Evolutionary conservation across 2,888 invertebrate species (phyloP), one percentile per base, ranked within the genome.

Genomic region (Dolichomitus sp.): DNA sequence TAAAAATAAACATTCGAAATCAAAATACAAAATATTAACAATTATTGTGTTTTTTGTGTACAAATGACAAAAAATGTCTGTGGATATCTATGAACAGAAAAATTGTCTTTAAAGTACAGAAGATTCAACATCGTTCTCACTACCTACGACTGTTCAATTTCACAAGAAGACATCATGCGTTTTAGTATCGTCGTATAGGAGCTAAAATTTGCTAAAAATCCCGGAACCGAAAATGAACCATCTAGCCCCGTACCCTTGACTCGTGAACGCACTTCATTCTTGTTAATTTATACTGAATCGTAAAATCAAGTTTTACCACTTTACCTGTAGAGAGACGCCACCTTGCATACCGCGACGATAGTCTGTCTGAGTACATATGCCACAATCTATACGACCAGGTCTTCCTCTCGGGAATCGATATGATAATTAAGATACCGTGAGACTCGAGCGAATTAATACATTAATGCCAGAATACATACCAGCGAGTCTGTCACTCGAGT

Each of bases 281-380:
- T 85, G 84, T 85, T 90, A 89, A 89, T 89, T 89, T 89, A 89
- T 89, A 82, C 86, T 85, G 87, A 89, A 89, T 89, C 89, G 87
- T 89, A 88, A 90, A 90, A 90, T 90, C 91, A 87, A 89, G 91
- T 88, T 89, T 90, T 89, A 89, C 89, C 87, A 87, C 90, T 89
- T 86, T 86, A 85, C 81, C 76, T 72, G 82, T 66, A 73, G 73
- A 68, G 77, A 70, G 50, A 65, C 66, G 50, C 70, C 61, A 59
- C 17, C 54, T 65, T 12, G 45, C 14, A 17, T 37, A 50, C 19
- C 14, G 50, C 57, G 61, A 73, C 76, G 50, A 66, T 65, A 61
- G 45, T 74, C 68, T 80, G 48, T n/a, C 59, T 40, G 63, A 72
- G 52, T 50, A 77, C 50, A 66, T 40, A 52, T 14, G 48, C 14